Evolutionary conservation across 1,140 invertebrate genomes (phyloP).

Genomic region (Chrysoperla carnea): DNA sequence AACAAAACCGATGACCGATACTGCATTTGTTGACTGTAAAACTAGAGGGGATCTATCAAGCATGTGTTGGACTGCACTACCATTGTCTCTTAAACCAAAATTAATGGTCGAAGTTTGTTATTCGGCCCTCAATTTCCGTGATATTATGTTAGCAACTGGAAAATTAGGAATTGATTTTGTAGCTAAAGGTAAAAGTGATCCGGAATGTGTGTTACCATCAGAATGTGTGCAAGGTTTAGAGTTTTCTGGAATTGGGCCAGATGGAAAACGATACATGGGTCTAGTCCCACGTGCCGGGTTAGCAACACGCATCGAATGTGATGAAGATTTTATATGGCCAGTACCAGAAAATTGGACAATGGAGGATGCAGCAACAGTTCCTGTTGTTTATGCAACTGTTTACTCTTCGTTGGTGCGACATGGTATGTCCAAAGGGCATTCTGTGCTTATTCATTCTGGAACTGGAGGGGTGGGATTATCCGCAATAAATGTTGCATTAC

Average conservation of each 20-base stretch:
- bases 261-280: neutral
- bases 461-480: conserved; percentile 63
- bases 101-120: conserved; percentile 28
- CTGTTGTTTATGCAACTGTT: conserved; percentile 16
- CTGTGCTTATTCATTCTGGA: conserved; percentile 58
- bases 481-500: conserved; percentile 50
- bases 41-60: conserved; percentile 21
- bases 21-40: neutral
- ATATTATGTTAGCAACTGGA: conserved; percentile 60
- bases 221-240: conserved; percentile 58
- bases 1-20: too few species aligned
- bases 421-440: conserved; percentile 28
- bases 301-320: too few species aligned
- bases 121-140: conserved; percentile 55
- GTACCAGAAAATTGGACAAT: conserved; percentile 32
- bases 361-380: conserved; percentile 38
- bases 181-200: conserved; percentile 30
- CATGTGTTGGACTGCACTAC: conserved; percentile 22
- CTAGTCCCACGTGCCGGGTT: too few species aligned
- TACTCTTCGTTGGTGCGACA: neutral
- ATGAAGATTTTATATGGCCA: too few species aligned
- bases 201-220: conserved; percentile 31
- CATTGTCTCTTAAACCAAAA: conserved; percentile 8
- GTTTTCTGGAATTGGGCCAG: conserved; percentile 32
- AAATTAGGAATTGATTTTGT: conserved; percentile 44